These are phyloP conservation scores for Hyles euphorbiae DNA, from an alignment of 1,140 invertebrate species.

Conservation along the genomic window DNA sequence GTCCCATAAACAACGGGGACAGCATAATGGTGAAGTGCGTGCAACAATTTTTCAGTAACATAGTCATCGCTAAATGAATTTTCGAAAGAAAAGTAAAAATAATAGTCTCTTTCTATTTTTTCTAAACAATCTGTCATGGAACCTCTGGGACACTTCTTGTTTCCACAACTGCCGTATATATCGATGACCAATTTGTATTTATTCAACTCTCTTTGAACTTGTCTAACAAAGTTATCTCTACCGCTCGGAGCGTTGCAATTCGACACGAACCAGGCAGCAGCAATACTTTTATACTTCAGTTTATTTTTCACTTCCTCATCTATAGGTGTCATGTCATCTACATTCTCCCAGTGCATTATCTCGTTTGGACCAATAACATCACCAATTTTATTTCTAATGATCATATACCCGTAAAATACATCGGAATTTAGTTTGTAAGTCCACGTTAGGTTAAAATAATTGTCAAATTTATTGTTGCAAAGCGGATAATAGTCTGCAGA, in stretches of 20 bases:
- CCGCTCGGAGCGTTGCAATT: slow-evolving; percentile 76
- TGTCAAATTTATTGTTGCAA: slow-evolving; percentile 21
- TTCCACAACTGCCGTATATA: slow-evolving; percentile 81
- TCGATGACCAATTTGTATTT: slow-evolving; percentile 69
- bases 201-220: slow-evolving; percentile 75
- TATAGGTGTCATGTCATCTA: slow-evolving; percentile 42
- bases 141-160: slow-evolving; percentile 34
- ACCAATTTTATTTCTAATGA: slow-evolving; percentile 35
- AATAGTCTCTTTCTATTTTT: slow-evolving; percentile 72
- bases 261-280: slow-evolving; percentile 79
- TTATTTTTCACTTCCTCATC: slow-evolving; percentile 32
- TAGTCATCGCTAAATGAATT: slow-evolving; percentile 79
- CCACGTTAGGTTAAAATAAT: slow-evolving; percentile 79
- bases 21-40: slow-evolving; percentile 59
- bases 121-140: slow-evolving; percentile 49
- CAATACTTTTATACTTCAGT: slow-evolving; percentile 58
- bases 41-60: slow-evolving; percentile 80
- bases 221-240: slow-evolving; percentile 74
- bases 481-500: slow-evolving; percentile 25
- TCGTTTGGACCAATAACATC: slow-evolving; percentile 44
- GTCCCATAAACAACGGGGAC: slow-evolving; percentile 75
- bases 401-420: slow-evolving; percentile 37
- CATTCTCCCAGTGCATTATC: slow-evolving; percentile 41
- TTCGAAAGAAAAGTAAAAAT: slow-evolving; percentile 83
- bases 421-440: slow-evolving; percentile 80